These are phyloP conservation scores for Ursus arctos DNA, from an alignment of 2,113 vertebrate genomes.

Conservation along the genomic window DNA sequence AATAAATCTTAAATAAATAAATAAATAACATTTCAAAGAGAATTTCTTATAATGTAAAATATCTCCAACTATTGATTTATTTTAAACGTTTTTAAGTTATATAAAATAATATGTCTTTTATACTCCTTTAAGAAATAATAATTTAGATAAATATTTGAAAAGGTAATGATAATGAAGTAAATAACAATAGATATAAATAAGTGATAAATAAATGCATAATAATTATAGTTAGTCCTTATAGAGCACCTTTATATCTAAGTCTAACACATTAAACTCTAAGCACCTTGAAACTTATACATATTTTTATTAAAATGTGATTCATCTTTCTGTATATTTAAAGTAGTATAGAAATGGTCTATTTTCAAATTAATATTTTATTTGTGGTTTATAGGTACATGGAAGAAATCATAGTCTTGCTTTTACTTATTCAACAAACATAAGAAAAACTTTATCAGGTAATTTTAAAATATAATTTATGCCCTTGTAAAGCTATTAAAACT, in stretches of 20 bases:
- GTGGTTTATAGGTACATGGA: neutral
- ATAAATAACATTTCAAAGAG: neutral
- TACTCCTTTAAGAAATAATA: neutral
- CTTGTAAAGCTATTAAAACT: neutral
- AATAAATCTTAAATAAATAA: neutral
- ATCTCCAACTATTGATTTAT: neutral
- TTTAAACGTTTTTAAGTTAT: constrained; percentile 6
- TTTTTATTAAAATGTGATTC: neutral
- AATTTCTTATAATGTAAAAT: neutral
- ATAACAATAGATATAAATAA: neutral
- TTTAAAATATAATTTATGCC: neutral
- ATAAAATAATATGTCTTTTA: neutral
- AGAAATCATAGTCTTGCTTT: neutral
- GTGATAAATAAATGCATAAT: neutral
- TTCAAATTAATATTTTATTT: constrained; percentile 25
- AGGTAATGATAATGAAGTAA: neutral
- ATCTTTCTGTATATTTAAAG: neutral
- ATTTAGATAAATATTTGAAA: constrained; percentile 21
- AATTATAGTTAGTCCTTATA: neutral
- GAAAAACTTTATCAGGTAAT: neutral
- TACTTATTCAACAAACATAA: neutral
- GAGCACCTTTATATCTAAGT: neutral
- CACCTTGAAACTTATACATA: neutral
- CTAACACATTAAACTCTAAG: neutral
- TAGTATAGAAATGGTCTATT: neutral